These are phyloP conservation scores for Daubentonia madagascariensis DNA, from an alignment of 2,113 vertebrate species.

Conservation along the genomic window DNA sequence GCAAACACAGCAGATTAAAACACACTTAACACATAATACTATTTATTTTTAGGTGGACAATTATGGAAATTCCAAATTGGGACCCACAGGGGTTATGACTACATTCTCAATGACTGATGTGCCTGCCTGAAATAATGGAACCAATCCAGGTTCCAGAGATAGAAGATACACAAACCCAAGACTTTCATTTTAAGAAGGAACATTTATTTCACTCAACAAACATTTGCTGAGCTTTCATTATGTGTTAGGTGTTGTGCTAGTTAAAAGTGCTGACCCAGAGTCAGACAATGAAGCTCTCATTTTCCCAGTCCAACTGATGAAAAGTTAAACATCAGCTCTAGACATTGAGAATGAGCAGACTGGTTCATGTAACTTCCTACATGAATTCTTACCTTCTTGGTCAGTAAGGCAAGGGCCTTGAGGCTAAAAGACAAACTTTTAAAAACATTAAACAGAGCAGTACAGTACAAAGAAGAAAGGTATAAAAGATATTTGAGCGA, in stretches of 20 bases:
- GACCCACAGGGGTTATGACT: background rate
- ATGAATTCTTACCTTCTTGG: background rate
- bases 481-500: background rate
- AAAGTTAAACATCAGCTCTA: background rate
- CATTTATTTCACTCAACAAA: background rate
- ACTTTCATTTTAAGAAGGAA: background rate
- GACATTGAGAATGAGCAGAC: background rate
- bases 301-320: background rate
- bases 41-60: conserved; percentile 61
- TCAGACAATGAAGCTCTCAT: background rate
- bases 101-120: conserved; percentile 7
- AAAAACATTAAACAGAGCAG: background rate
- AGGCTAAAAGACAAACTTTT: background rate
- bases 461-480: background rate
- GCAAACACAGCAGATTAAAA: conserved; percentile 40
- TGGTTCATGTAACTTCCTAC: background rate
- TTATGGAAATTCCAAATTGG: conserved; percentile 38
- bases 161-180: background rate
- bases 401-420: background rate
- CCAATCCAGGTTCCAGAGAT: background rate
- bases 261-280: background rate
- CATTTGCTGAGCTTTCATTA: background rate
- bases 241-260: background rate
- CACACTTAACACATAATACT: background rate
- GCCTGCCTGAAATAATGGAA: background rate